Evolutionary conservation across 2,113 vertebrate genomes (phyloP).

Genomic region (Gymnogyps californianus): DNA sequence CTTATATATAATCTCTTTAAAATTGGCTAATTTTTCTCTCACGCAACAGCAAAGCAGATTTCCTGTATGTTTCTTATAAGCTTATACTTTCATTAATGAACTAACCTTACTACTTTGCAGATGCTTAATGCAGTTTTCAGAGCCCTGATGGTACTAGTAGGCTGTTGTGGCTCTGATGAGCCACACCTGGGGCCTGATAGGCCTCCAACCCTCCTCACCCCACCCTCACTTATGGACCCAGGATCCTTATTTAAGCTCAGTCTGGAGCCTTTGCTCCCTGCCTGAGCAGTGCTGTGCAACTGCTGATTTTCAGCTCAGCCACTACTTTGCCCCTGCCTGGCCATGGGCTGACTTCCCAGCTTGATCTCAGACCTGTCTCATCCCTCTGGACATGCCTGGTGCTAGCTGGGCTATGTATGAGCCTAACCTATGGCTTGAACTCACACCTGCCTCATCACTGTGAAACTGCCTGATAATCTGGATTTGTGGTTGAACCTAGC

Average conservation of each 20-base stretch:
- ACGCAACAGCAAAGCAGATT: background rate
- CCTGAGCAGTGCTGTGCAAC: background rate
- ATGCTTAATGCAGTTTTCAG: background rate
- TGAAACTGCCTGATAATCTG: background rate
- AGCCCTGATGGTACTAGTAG: background rate
- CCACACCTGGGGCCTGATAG: background rate
- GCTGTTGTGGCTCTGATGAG: background rate
- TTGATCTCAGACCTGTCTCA: background rate
- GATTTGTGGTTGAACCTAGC: too few relatives aligned
- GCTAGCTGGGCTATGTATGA: background rate
- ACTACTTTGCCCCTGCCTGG: background rate
- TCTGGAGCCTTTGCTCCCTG: background rate
- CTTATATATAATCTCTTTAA: background rate
- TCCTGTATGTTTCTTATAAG: background rate
- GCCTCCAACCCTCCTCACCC: background rate
- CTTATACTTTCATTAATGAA: background rate
- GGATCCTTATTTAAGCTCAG: background rate
- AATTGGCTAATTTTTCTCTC: background rate
- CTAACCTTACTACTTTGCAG: background rate
- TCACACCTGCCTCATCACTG: background rate
- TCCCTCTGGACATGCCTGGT: background rate
- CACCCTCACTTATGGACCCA: background rate
- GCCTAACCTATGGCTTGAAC: background rate
- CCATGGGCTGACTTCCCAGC: too few relatives aligned
- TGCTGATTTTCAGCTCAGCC: background rate